Conservation (phyloP, 35 echinoderm and acorn worm species). For the Amphiura filiformis region DNA sequence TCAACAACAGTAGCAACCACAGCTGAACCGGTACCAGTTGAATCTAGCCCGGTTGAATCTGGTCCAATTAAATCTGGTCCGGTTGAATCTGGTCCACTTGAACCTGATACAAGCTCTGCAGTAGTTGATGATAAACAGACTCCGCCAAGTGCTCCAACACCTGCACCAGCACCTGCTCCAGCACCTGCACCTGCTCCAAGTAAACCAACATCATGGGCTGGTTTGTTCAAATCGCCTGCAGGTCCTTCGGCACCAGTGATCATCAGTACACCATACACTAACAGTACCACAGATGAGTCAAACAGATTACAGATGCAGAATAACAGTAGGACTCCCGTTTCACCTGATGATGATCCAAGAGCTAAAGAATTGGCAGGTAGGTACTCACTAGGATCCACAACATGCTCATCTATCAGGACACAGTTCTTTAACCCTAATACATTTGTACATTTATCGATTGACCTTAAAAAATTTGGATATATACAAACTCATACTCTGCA, state of each 20-base stretch:
- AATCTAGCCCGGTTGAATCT: too few relatives aligned
- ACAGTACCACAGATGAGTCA: neutral
- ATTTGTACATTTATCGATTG: too few relatives aligned
- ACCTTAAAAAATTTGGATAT: too few relatives aligned
- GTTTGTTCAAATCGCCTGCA: conserved; percentile 42
- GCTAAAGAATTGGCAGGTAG: conserved; percentile 75
- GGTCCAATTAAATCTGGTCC: too few relatives aligned
- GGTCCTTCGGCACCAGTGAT: neutral
- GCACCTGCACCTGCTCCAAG: neutral
- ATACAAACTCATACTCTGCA: too few relatives aligned
- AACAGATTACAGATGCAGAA: neutral
- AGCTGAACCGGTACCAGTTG: too few relatives aligned
- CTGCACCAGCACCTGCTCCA: neutral
- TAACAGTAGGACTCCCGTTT: conserved; percentile 25
- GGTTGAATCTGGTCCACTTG: too few relatives aligned
- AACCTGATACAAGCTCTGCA: too few relatives aligned
- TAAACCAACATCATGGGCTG: conserved; percentile 58
- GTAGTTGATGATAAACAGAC: neutral
- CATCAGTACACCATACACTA: neutral
- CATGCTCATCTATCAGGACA: too few relatives aligned
- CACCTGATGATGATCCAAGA: conserved; percentile 63
- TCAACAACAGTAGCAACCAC: neutral
- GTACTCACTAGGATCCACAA: too few relatives aligned
- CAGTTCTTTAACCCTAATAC: too few relatives aligned
- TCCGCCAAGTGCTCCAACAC: neutral